These are phyloP conservation scores for Spheniscus mendiculus DNA, from an alignment of 2,113 vertebrate genomes.

Conservation along the genomic window DNA sequence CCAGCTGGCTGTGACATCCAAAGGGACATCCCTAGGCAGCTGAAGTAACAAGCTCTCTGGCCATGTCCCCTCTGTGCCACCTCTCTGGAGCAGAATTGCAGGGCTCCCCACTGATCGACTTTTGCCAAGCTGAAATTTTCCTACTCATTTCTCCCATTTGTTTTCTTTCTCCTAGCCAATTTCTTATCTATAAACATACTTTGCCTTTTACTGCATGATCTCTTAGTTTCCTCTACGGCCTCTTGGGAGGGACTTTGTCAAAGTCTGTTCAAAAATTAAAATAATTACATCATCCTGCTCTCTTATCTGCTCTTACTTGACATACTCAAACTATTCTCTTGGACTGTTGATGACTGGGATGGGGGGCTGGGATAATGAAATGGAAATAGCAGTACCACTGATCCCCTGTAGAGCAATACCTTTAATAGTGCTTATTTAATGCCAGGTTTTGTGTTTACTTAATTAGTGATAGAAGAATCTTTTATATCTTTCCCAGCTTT, in stretches of 20 bases:
- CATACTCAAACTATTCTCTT: neutral
- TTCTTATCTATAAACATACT: neutral
- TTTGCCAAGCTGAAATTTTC: neutral
- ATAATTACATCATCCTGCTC: neutral
- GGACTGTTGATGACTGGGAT: neutral
- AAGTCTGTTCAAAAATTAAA: slow-evolving; percentile 9
- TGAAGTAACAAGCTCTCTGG: neutral
- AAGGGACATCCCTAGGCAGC: neutral
- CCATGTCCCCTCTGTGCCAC: neutral
- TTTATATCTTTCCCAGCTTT: neutral
- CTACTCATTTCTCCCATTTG: neutral
- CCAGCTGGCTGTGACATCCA: neutral
- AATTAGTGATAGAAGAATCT: neutral
- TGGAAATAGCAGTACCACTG: neutral
- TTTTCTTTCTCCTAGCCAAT: neutral
- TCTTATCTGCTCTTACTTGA: neutral
- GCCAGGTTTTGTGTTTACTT: neutral
- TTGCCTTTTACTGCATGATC: neutral
- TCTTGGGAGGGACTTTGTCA: slow-evolving; percentile 1
- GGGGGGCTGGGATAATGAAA: neutral
- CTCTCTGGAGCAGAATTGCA: neutral
- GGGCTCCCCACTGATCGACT: neutral
- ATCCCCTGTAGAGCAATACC: neutral
- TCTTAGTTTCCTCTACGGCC: neutral
- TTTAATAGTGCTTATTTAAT: neutral